Base-by-base conservation (phyloP, 2,888 invertebrate genomes). In the Calliphora vomitoria region DNA sequence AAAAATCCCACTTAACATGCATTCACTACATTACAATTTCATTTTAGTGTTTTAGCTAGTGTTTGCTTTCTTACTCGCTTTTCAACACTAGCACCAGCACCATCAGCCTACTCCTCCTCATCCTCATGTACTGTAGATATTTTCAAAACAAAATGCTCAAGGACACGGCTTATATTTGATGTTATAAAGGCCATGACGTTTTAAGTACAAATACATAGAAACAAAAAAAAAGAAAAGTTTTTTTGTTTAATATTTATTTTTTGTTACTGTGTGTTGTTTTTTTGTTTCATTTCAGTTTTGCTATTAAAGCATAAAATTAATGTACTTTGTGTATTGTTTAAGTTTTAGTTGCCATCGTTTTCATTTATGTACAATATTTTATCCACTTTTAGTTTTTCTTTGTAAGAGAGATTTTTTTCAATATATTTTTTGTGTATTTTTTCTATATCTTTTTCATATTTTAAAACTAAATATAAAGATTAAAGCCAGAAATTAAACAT, bases 81-180 rank as follows among this genome's bases (percentile, higher is more conserved):
- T 44, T 44, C 44, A 44, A 44, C 44, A 18, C 25, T 25, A 25
- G 25, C 25, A 25, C 25, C 25, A 25, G 3, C 8, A 6, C 4
- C 18, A 0, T 0, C 53, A 35, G 6, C 4, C 18, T 0, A 0
- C 53, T 4, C 2, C 4, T 18, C 1, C 64, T 10, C 38, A 44
- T 1, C 8, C 55, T 10, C 55, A 20, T 20, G 8, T 10, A 20
- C 10, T 69, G 53, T 69, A 64, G 44, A 75, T 75, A 75, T 80
- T 78, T 82, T 66, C 47, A 79, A 53, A 79, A 82, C 68, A 81
- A 64, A 75, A 15, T 69, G 79, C 74, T 87, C 84, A 87, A 87
- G 87, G 87, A 85, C 87, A 82, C 74, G 74, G 74, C 69, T 85
- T 85, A 60, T 85, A 81, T 87, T 79, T 81, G 53, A 87, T 83